These are phyloP conservation scores for Drosophila subobscura DNA, from an alignment of 1,140 invertebrate species.

Conservation along the genomic window DNA sequence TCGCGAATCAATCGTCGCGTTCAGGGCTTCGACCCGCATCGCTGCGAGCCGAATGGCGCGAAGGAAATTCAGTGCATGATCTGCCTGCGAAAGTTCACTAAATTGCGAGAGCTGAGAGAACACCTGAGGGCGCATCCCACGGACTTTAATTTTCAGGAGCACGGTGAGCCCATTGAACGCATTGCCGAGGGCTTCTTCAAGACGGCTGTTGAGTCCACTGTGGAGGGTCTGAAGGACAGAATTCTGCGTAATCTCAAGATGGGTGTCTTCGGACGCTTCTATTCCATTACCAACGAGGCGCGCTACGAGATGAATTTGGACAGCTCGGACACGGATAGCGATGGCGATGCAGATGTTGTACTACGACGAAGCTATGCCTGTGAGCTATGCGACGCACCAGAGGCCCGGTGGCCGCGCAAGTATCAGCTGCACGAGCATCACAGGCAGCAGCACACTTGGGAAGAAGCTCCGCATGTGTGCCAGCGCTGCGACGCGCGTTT, in stretches of 20 bases:
- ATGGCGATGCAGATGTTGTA: slow-evolving; percentile 57
- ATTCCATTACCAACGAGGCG: slow-evolving; percentile 71
- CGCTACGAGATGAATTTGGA: slow-evolving; percentile 70
- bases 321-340: slow-evolving; percentile 70
- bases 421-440: slow-evolving; percentile 74
- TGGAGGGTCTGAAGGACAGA: slow-evolving; percentile 45
- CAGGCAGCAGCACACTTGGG: slow-evolving; percentile 56
- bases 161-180: slow-evolving; percentile 63
- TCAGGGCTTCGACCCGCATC: slow-evolving; percentile 56
- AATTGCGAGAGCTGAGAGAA: slow-evolving; percentile 51
- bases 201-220: slow-evolving; percentile 66
- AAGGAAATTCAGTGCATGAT: slow-evolving; percentile 74
- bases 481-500: slow-evolving; percentile 70
- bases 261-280: slow-evolving; percentile 60
- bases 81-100: slow-evolving; percentile 57
- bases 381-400: slow-evolving; percentile 52
- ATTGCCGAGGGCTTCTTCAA: slow-evolving; percentile 69
- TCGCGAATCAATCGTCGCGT: slow-evolving; percentile 62
- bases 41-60: slow-evolving; percentile 63
- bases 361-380: slow-evolving; percentile 58
- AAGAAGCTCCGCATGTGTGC: slow-evolving; percentile 70
- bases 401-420: slow-evolving; percentile 56
- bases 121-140: slow-evolving; percentile 54
- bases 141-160: slow-evolving; percentile 55
- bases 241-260: slow-evolving; percentile 56